Conservation (phyloP, 2,888 invertebrate species). For the Leucoptera coffeella region DNA sequence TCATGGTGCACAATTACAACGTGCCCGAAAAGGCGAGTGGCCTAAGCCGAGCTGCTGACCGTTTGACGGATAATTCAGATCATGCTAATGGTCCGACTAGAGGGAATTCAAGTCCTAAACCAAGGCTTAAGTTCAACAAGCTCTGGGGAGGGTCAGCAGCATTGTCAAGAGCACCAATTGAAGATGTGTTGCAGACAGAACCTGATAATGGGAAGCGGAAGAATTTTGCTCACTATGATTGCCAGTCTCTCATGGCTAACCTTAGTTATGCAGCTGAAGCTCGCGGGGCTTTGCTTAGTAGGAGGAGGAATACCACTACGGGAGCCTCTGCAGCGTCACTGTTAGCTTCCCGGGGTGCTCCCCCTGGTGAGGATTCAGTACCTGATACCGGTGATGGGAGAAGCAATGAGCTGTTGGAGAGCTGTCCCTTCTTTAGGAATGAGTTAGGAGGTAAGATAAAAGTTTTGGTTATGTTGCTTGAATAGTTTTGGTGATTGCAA, state of each 20-base stretch:
- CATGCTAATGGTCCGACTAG: slow-evolving; percentile 39
- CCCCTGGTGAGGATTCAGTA: slow-evolving; percentile 52
- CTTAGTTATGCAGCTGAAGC: slow-evolving; percentile 66
- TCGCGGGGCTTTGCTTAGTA: slow-evolving; percentile 60
- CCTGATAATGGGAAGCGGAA: slow-evolving; percentile 66
- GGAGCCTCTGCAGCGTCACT: slow-evolving; percentile 86
- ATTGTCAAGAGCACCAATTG: slow-evolving; percentile 43
- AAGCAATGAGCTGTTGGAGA: slow-evolving; percentile 74
- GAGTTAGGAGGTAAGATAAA: slow-evolving; percentile 79
- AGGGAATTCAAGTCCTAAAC: slow-evolving; percentile 64
- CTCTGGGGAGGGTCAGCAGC: slow-evolving; percentile 56
- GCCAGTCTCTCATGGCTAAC: slow-evolving; percentile 83
- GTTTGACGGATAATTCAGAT: slow-evolving; percentile 33
- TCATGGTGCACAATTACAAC: slow-evolving; percentile 76
- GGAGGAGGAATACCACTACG: slow-evolving; percentile 75
- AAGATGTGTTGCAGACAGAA: slow-evolving; percentile 46
- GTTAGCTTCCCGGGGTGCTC: slow-evolving; percentile 56
- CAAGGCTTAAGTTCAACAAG: slow-evolving; percentile 66
- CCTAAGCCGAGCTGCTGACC: slow-evolving; percentile 48
- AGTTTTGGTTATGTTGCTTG: no score
- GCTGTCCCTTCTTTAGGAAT: slow-evolving; percentile 90
- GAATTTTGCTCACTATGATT: slow-evolving; percentile 87
- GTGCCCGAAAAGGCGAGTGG: slow-evolving; percentile 48
- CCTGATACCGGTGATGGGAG: slow-evolving; percentile 73
- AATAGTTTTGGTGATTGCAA: background rate